Percentiles rank a stretch among this genome's conserved stretches.
phyloP scores from a whole-genome alignment of 1,140 invertebrate genomes.

The Drosophila insularis region DNA sequence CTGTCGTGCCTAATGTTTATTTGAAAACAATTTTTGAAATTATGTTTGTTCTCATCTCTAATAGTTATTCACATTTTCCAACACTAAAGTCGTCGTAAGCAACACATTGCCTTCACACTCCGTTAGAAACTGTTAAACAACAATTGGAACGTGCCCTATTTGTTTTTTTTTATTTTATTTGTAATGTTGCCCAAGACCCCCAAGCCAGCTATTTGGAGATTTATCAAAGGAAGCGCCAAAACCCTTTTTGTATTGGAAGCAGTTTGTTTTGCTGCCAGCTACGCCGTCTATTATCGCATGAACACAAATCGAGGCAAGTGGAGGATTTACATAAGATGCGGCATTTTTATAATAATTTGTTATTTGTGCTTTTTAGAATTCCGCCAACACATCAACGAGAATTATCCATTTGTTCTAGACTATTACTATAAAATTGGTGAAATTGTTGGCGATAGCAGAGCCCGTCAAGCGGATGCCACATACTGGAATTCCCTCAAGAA shows the following conservation, averaged over 20 bases:
- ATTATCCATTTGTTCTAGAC: slow-evolving; percentile 85
- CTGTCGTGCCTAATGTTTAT: too few relatives aligned
- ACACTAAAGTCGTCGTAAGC: slow-evolving; percentile 49
- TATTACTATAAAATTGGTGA: slow-evolving; percentile 86
- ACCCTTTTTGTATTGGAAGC: slow-evolving; percentile 84
- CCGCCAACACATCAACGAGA: slow-evolving; percentile 85
- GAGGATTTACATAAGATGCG: slow-evolving; percentile 57
- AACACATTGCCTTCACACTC: slow-evolving; percentile 10
- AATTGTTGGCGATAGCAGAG: slow-evolving; percentile 83
- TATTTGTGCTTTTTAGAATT: slow-evolving; percentile 83
- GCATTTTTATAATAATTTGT: slow-evolving; percentile 8
- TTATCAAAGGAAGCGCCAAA: slow-evolving; percentile 83
- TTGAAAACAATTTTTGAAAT: not conserved
- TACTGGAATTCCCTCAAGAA: slow-evolving; percentile 82
- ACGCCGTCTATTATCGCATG: slow-evolving; percentile 85
- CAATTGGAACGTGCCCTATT: slow-evolving; percentile 31
- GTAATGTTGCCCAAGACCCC: slow-evolving; percentile 85
- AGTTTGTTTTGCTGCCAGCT: slow-evolving; percentile 83
- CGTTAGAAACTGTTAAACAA: slow-evolving; percentile 13
- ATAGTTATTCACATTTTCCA: not conserved
- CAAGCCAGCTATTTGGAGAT: slow-evolving; percentile 83
- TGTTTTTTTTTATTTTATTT: slow-evolving; percentile 67
- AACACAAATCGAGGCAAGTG: slow-evolving; percentile 85
- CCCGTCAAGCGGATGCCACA: slow-evolving; percentile 83
- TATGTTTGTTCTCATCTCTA: not conserved